A percentile compares a stretch with the other conserved stretches of the same genome.
These are phyloP conservation scores for Dryoscopus gambensis DNA, from an alignment of 2,113 vertebrate genomes.

Conservation along the genomic window DNA sequence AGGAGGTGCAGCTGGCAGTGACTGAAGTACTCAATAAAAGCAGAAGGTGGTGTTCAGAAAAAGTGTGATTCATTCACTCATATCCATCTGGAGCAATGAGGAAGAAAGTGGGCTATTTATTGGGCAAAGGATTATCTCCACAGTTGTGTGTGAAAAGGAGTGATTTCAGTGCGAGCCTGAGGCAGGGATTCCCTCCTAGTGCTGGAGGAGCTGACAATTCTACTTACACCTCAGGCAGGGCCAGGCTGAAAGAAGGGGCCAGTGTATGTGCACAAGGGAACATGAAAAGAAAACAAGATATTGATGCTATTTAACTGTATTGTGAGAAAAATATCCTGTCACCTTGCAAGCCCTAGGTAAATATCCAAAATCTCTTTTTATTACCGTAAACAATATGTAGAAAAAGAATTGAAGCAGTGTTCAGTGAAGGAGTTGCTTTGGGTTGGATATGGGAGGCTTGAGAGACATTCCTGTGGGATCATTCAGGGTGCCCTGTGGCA, in stretches of 20 bases:
- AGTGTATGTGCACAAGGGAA: not conserved
- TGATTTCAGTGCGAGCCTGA: not conserved
- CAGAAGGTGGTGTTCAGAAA: not conserved
- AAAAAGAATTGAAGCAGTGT: not conserved
- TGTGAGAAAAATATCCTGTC: not conserved
- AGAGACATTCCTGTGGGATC: not conserved
- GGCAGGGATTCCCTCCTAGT: not conserved
- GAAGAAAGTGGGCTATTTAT: not conserved
- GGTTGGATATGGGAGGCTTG: not conserved
- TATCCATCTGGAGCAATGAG: not conserved
- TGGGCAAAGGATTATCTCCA: not conserved
- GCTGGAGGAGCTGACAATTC: not conserved
- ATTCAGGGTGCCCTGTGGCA: not conserved
- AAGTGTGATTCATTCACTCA: not conserved
- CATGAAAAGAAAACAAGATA: not conserved
- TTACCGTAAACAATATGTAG: not conserved
- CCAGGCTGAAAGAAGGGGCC: not conserved
- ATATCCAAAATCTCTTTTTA: not conserved
- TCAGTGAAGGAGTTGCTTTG: not conserved
- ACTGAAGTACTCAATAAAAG: not conserved
- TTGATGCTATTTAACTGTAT: not conserved
- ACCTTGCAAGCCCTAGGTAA: not conserved
- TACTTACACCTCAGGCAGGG: not conserved
- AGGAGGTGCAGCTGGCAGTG: not conserved
- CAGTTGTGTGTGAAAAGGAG: not conserved